Conservation (phyloP, 2,888 invertebrate genomes). For the Synergus japonicus region DNA sequence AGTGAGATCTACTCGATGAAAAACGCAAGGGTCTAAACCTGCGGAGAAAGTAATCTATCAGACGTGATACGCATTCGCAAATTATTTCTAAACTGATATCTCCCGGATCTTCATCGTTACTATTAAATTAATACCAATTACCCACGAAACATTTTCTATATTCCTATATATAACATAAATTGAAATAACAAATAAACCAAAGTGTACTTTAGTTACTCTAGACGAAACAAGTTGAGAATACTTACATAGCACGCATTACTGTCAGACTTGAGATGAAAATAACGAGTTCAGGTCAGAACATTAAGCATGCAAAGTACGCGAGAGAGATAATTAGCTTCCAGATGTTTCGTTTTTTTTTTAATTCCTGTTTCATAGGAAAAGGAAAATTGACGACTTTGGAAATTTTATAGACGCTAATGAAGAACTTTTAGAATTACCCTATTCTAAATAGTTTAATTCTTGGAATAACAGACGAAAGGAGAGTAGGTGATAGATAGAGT, state of each 20-base stretch:
- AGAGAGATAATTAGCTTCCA: background rate
- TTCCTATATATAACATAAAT: background rate
- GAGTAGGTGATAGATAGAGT: too few relatives aligned
- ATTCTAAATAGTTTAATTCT: too few relatives aligned
- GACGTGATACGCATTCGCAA: background rate
- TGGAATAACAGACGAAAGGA: too few relatives aligned
- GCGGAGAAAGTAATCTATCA: constrained; percentile 17
- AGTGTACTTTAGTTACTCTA: too few relatives aligned
- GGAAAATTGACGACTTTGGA: background rate
- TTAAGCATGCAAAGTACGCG: background rate
- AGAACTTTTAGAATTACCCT: background rate
- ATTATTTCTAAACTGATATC: background rate
- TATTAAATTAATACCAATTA: background rate
- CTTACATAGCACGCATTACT: background rate
- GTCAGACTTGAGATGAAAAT: background rate
- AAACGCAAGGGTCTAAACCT: constrained; percentile 18
- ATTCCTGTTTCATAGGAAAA: background rate
- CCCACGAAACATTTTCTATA: too few relatives aligned
- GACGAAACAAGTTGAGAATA: background rate
- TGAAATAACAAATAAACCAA: background rate
- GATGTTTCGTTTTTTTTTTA: background rate
- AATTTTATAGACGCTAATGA: background rate
- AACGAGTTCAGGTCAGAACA: background rate
- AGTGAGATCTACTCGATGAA: constrained; percentile 25
- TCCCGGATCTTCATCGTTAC: background rate